phyloP scores from a whole-genome alignment of 2,888 invertebrate species.

The Agrochola circellaris region DNA sequence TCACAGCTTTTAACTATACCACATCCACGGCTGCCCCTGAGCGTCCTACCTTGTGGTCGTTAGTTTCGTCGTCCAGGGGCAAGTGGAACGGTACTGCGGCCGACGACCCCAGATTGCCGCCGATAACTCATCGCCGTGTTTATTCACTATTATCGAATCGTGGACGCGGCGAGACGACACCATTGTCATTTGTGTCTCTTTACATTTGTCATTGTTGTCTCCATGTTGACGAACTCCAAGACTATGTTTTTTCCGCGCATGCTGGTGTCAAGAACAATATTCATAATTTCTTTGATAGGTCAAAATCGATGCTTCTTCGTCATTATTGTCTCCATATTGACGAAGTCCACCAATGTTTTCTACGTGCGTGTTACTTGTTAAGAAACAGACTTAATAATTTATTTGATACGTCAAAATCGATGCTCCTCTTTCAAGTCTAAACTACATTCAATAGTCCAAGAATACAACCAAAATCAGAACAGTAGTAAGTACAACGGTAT shows the following conservation, averaged over 20 bases:
- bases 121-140: conserved; percentile 90
- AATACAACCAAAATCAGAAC: conserved; percentile 36
- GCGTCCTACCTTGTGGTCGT: conserved; percentile 63
- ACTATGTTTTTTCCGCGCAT: conserved; percentile 44
- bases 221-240: conserved; percentile 66
- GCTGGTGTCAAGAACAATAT: conserved; percentile 20
- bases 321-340: conserved; percentile 63
- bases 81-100: conserved; percentile 89
- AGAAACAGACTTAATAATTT: conserved; percentile 35
- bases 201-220: conserved; percentile 65
- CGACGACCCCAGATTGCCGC: conserved; percentile 88
- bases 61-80: conserved; percentile 88
- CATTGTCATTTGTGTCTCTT: conserved; percentile 64
- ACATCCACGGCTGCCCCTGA: conserved; percentile 72
- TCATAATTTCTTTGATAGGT: conserved; percentile 41
- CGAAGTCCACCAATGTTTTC: conserved; percentile 61
- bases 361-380: conserved; percentile 22
- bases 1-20: conserved; percentile 62
- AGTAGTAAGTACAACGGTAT: conserved; percentile 47
- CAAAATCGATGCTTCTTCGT: conserved; percentile 25
- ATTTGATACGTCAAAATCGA: conserved; percentile 21
- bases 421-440: conserved; percentile 20
- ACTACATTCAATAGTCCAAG: conserved; percentile 31
- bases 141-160: conserved; percentile 87
- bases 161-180: conserved; percentile 67